Evolutionary conservation across 2,797 vertebrate species (phyloP).

Genomic region (Chaenodraco wilsoni): DNA sequence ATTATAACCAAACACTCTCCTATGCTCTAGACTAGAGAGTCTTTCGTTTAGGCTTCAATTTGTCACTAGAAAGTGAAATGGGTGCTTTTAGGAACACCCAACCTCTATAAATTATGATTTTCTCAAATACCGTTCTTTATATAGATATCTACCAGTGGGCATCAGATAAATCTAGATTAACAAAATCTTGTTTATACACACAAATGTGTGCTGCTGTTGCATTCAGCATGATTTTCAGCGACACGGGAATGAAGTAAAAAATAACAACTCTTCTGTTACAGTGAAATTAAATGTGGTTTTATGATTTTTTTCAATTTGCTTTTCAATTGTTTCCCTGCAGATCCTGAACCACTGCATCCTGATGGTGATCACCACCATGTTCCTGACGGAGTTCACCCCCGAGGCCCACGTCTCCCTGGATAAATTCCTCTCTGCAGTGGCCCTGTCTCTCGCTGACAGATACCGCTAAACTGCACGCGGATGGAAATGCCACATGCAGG

Average conservation of each 20-base stretch:
- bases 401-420: constrained; percentile 84
- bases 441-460: constrained; percentile 83
- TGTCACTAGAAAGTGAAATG: too few relatives aligned
- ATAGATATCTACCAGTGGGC: too few relatives aligned
- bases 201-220: too few relatives aligned
- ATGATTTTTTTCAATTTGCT: neutral
- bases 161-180: too few relatives aligned
- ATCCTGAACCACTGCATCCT: constrained; percentile 84
- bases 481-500: neutral
- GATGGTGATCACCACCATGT: constrained; percentile 80
- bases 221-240: neutral
- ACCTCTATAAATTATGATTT: too few relatives aligned
- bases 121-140: too few relatives aligned
- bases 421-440: constrained; percentile 84
- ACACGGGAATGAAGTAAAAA: neutral
- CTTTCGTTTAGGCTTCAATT: too few relatives aligned
- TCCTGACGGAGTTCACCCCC: constrained; percentile 76
- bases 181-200: too few relatives aligned
- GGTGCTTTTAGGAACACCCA: too few relatives aligned
- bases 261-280: neutral
- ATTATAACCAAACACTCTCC: too few relatives aligned
- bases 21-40: too few relatives aligned
- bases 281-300: neutral
- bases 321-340: constrained; percentile 66
- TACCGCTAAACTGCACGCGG: constrained; percentile 81